Percentiles rank a stretch among this genome's conserved stretches.
Evolutionary conservation across 2,888 invertebrate genomes (phyloP).

Genomic region (Dromius quadrimaculatus): DNA sequence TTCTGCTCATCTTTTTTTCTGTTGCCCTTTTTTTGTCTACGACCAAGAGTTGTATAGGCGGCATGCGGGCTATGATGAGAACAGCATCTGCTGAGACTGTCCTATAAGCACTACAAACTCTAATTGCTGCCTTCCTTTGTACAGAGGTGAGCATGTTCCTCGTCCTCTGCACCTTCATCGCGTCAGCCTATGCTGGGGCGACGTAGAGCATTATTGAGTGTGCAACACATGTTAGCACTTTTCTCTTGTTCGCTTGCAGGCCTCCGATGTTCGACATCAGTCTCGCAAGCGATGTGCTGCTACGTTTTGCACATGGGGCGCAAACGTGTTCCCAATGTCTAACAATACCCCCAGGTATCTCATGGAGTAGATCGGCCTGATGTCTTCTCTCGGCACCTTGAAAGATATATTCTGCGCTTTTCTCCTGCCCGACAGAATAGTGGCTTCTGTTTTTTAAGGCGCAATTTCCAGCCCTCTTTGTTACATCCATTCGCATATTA

Average conservation of each 20-base stretch:
- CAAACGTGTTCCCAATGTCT: not conserved
- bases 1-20: not conserved
- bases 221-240: conserved; percentile 8
- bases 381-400: not conserved
- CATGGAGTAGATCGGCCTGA: no score
- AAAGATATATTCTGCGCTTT: not conserved
- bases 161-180: not conserved
- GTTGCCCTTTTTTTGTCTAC: not conserved
- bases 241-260: conserved; percentile 14
- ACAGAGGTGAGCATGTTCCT: not conserved
- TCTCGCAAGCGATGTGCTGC: not conserved
- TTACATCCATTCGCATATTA: not conserved
- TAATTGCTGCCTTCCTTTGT: conserved; percentile 36
- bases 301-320: not conserved
- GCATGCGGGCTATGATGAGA: conserved; percentile 1
- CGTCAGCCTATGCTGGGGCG: conserved; percentile 11
- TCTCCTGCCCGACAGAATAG: not conserved
- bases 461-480: not conserved
- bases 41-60: conserved; percentile 20
- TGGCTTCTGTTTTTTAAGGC: not conserved
- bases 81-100: conserved; percentile 42
- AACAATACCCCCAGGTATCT: no score
- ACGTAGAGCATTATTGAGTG: conserved; percentile 33
- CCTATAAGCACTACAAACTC: conserved; percentile 35
- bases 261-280: conserved; percentile 5